A percentile compares a stretch with the other conserved stretches of the same genome.
Evolutionary conservation across 1,140 invertebrate species (phyloP).

Genomic region (Caenorhabditis inopinata): DNA sequence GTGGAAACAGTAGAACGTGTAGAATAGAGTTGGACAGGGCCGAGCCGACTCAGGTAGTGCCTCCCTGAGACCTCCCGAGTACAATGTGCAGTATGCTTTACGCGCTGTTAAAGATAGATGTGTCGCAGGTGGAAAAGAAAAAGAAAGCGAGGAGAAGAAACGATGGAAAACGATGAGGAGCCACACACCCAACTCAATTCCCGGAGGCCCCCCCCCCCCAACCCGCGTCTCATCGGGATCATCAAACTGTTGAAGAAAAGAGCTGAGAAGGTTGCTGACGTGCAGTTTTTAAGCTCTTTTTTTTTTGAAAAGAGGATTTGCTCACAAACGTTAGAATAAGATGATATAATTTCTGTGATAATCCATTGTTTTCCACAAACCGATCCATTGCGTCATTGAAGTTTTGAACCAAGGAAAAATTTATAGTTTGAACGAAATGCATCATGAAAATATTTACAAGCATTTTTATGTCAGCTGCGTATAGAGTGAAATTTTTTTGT

Average conservation of each 20-base stretch:
- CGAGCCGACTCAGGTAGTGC: not conserved
- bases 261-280: conserved; percentile 11
- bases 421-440: not conserved
- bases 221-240: not conserved
- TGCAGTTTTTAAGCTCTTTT: not conserved
- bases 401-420: too few relatives aligned
- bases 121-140: conserved; percentile 16
- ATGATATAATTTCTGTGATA: too few relatives aligned
- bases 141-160: not conserved
- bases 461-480: too few relatives aligned
- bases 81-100: conserved; percentile 24
- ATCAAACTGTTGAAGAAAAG: conserved; percentile 16
- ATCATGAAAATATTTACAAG: not conserved
- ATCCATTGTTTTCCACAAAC: too few relatives aligned
- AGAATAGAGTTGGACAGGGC: not conserved
- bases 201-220: not conserved
- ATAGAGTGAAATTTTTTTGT: too few relatives aligned
- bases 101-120: conserved; percentile 26
- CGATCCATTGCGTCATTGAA: too few relatives aligned
- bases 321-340: too few relatives aligned
- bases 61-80: not conserved
- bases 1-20: not conserved
- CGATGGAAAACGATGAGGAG: conserved; percentile 2
- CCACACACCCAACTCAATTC: not conserved
- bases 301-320: too few relatives aligned